Evolutionary conservation across 2,797 vertebrate genomes (phyloP), one percentile per base, ranked within the genome.

Genomic region (Mionectes olivaceus): DNA sequence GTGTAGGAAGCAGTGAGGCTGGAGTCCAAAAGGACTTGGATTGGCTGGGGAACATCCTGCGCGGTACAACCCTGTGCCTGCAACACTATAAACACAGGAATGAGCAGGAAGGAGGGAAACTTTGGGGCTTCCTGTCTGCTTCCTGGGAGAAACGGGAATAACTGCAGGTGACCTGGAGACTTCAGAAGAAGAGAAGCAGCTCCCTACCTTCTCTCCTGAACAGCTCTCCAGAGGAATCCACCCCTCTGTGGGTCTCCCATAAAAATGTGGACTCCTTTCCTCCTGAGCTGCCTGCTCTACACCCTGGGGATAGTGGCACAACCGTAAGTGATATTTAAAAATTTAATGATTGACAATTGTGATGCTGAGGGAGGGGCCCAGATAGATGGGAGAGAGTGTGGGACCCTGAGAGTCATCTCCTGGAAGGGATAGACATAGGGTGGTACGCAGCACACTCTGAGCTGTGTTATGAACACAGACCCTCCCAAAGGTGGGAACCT

Each of bases 1-100:
- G 30, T 65, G 39, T 28, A 59, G n/a, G 35, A 60, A 91, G 43
- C 65, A 53, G 55, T 44, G 63, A 92, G 81, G 84, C 71, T 80
- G 79, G 75, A 80, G 74, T 92, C 92, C 95, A 96, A 35, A 69
- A 90, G 33, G 50, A 43, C 59, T 88, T 95, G 89, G 91, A 96
- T 96, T 97, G 95, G 96, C 84, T 93, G 57, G 28, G 28, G 57
- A 76, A 24, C 33, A 39, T 63, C 44, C 55, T 28, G 65, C n/a
- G 37, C 0, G 79, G 92, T 63, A 88, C 95, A 96, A 37, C 84
- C 94, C 87, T 91, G 50, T 65, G 44, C 59, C 50, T 79, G 63
- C 4, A 30, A 59, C 35, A 21, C 25, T 96, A 96, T 97, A 97
- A 96, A 96, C 84, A 32, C 5, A 15, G 65, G 84, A 79, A 78